A percentile compares a stretch with the other conserved stretches of the same genome.
Evolutionary conservation across 1,140 invertebrate species (phyloP).

Genomic region (Xylocopa sonorina): DNA sequence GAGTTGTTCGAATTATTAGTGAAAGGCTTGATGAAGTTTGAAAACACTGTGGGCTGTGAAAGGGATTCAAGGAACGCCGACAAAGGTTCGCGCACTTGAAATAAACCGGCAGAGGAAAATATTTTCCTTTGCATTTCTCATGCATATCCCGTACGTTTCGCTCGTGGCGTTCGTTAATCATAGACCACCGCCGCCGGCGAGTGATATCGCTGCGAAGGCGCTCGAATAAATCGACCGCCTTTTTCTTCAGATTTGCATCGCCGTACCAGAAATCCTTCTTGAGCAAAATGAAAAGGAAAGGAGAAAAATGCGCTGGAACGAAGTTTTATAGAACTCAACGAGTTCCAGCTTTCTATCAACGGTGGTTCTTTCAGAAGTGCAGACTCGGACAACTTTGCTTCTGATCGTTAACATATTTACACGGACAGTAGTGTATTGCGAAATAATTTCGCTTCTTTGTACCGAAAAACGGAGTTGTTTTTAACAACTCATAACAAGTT

Average conservation of each 20-base stretch:
- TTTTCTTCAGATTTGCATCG: not conserved
- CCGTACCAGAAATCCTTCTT: not conserved
- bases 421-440: too few species aligned
- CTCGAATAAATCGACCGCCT: conserved; percentile 10
- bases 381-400: too few species aligned
- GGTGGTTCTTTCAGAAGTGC: not conserved
- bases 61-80: not conserved
- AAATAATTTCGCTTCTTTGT: too few species aligned
- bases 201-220: not conserved
- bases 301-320: not conserved
- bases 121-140: conserved; percentile 33
- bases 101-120: conserved; percentile 43
- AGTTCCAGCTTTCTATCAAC: not conserved
- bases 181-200: conserved; percentile 27
- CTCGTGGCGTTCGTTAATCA: conserved; percentile 58
- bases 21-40: not conserved
- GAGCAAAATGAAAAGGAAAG: not conserved
- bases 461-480: too few species aligned
- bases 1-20: not conserved
- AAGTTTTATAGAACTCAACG: not conserved
- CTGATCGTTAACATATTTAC: too few species aligned
- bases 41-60: not conserved
- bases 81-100: conserved; percentile 23
- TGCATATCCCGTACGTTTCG: conserved; percentile 29
- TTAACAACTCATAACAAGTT: too few species aligned